Conservation (phyloP, 2,113 vertebrate genomes). For the Rhegmatorhina hoffmannsi region DNA sequence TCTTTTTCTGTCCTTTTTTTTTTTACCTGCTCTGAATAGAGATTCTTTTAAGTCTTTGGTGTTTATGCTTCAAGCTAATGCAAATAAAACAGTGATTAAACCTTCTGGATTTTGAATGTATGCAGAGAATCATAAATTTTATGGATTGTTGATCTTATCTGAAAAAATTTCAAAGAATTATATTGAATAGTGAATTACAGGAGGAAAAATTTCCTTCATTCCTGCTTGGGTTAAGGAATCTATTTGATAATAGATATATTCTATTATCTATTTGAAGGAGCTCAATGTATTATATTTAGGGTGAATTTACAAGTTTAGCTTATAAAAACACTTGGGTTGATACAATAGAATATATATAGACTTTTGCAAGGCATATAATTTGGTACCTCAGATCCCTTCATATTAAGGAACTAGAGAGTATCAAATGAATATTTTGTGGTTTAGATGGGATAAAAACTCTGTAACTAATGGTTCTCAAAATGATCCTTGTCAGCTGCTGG, state of each 20-base stretch:
- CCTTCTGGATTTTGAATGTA: neutral
- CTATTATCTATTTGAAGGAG: neutral
- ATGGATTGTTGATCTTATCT: neutral
- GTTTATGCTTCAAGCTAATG: conserved; percentile 63
- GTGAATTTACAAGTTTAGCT: neutral
- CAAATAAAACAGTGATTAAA: conserved; percentile 42
- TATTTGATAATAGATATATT: neutral
- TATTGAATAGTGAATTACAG: neutral
- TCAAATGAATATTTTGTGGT: neutral
- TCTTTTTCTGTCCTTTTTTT: neutral
- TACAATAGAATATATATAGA: neutral
- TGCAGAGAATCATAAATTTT: conserved; percentile 14
- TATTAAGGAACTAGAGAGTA: neutral
- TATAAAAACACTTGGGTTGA: neutral
- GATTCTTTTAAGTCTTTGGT: conserved; percentile 35
- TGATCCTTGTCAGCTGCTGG: neutral
- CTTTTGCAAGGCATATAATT: neutral
- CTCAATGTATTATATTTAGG: neutral
- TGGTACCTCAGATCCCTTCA: neutral
- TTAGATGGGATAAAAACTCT: neutral
- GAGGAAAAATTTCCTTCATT: neutral
- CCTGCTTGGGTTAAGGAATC: neutral
- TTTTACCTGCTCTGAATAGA: neutral
- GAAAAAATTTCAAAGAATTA: neutral
- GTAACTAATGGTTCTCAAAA: neutral